These are phyloP conservation scores for Alectoris magna DNA, from an alignment of 2,797 vertebrate genomes.

Conservation along the genomic window DNA sequence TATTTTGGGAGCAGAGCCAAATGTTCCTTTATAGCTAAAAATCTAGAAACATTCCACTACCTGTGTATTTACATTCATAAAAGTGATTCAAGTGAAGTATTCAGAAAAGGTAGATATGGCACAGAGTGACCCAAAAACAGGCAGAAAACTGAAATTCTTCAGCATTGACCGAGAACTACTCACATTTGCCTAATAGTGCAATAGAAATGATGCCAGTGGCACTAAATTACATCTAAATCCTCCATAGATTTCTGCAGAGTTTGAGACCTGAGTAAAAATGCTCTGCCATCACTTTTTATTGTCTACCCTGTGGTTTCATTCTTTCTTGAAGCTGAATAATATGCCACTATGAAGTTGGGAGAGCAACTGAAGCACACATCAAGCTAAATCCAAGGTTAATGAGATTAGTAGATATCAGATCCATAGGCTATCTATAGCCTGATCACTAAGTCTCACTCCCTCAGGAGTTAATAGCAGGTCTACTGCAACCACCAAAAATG, in stretches of 20 bases:
- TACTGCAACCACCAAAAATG: background rate
- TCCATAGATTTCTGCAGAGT: background rate
- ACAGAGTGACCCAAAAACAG: background rate
- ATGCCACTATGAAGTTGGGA: background rate
- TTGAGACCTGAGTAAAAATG: background rate
- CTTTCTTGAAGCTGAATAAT: background rate
- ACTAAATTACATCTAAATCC: background rate
- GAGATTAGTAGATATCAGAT: slow-evolving; percentile 16
- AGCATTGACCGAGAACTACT: background rate
- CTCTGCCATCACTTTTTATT: background rate
- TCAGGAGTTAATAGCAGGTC: slow-evolving; percentile 5
- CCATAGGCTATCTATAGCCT: slow-evolving; percentile 18
- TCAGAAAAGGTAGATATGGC: background rate
- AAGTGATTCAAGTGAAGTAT: background rate
- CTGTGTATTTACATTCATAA: background rate
- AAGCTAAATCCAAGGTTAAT: slow-evolving; percentile 5
- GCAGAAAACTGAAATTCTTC: background rate
- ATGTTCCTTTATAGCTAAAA: background rate
- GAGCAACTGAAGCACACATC: background rate
- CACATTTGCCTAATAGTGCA: background rate
- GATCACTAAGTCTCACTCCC: background rate
- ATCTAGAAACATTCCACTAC: background rate
- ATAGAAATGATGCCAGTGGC: background rate
- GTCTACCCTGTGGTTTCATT: background rate
- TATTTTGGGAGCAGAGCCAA: background rate